Evolutionary conservation across 2,888 invertebrate genomes (phyloP).

Genomic region (Myopa testacea): DNA sequence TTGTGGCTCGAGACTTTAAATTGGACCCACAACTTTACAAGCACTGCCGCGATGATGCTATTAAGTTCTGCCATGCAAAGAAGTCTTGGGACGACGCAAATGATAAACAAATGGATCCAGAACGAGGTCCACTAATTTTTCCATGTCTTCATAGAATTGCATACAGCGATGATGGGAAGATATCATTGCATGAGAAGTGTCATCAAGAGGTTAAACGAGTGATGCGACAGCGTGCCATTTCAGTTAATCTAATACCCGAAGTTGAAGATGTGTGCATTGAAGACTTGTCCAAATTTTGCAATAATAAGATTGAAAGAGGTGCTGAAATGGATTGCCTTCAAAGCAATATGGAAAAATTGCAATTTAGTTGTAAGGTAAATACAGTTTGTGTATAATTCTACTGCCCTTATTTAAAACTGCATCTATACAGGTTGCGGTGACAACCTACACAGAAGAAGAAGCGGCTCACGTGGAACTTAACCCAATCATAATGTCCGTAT

Average conservation of each 20-base stretch:
- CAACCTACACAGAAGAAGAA: slow-evolving; percentile 89
- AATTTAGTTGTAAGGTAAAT: slow-evolving; percentile 75
- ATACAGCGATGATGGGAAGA: slow-evolving; percentile 68
- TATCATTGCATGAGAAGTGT: slow-evolving; percentile 73
- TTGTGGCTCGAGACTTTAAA: slow-evolving; percentile 94
- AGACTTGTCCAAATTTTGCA: slow-evolving; percentile 86
- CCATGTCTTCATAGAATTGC: slow-evolving; percentile 89
- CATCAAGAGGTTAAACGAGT: slow-evolving; percentile 84
- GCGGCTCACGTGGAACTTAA: slow-evolving; percentile 91
- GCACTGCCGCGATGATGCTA: slow-evolving; percentile 89
- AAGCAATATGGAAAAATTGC: slow-evolving; percentile 79
- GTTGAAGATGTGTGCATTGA: slow-evolving; percentile 91
- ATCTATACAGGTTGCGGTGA: slow-evolving; percentile 71
- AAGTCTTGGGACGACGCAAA: slow-evolving; percentile 79
- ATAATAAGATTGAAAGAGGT: slow-evolving; percentile 85
- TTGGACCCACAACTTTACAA: slow-evolving; percentile 89
- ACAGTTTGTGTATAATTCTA: not conserved
- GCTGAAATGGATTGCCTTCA: slow-evolving; percentile 95
- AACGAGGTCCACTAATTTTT: slow-evolving; percentile 84
- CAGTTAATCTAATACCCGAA: slow-evolving; percentile 93
- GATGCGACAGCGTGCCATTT: slow-evolving; percentile 92
- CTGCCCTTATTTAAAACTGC: not conserved
- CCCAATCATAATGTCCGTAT: slow-evolving; percentile 85
- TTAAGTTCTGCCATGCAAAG: slow-evolving; percentile 82
- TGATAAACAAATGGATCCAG: slow-evolving; percentile 76